Conservation (phyloP, 2,113 vertebrate genomes). For the Ochotona princeps region DNA sequence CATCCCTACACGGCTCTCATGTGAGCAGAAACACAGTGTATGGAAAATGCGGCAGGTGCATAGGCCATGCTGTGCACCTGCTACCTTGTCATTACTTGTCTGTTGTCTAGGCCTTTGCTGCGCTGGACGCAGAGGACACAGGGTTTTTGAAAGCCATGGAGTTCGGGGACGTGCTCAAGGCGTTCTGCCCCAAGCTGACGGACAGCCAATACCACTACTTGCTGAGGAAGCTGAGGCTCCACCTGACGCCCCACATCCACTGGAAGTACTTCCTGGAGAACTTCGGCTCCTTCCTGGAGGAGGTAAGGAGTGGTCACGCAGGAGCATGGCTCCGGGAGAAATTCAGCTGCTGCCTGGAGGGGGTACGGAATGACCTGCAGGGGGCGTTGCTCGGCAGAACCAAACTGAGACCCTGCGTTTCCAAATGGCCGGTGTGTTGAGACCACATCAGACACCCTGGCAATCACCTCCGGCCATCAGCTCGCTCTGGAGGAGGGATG, state of each 20-base stretch:
- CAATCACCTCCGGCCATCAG: not conserved
- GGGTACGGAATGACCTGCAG: no score
- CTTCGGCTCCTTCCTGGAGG: constrained; percentile 71
- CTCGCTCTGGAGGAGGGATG: not conserved
- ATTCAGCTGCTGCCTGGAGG: no score
- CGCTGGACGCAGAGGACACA: constrained; percentile 82
- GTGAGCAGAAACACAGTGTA: not conserved
- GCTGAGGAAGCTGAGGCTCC: constrained; percentile 82
- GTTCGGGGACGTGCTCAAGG: constrained; percentile 85
- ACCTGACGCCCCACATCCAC: constrained; percentile 74
- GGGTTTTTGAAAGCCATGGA: constrained; percentile 81
- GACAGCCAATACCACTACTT: constrained; percentile 85
- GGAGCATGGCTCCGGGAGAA: no score
- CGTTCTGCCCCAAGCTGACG: constrained; percentile 84
- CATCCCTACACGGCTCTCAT: not conserved
- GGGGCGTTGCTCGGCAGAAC: not conserved
- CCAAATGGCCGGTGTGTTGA: not conserved
- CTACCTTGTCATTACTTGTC: not conserved
- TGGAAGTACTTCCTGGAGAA: constrained; percentile 86
- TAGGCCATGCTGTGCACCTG: not conserved
- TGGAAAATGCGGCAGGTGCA: not conserved
- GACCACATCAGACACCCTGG: not conserved
- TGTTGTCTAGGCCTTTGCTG: constrained; percentile 82
- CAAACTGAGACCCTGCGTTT: not conserved
- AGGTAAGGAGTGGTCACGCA: constrained; percentile 73